A percentile compares a stretch with the other conserved stretches of the same genome.
These are phyloP conservation scores for Cyrtonyx montezumae DNA, from an alignment of 2,113 vertebrate genomes.

Conservation along the genomic window DNA sequence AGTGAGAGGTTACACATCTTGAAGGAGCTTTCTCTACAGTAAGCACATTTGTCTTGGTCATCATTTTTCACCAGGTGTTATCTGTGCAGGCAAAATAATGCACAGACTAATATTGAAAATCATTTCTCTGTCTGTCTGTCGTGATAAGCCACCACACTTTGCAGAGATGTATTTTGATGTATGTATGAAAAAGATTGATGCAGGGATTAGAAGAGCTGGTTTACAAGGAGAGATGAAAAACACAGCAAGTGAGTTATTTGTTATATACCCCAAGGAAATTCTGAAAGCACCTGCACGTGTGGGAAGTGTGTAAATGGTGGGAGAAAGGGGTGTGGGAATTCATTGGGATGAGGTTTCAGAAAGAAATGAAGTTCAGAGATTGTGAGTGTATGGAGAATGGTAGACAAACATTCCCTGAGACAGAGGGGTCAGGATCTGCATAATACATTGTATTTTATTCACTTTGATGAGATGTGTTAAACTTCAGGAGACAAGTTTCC, in stretches of 20 bases:
- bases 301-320: background rate
- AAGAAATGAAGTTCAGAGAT: background rate
- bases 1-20: background rate
- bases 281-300: background rate
- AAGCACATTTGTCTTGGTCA: background rate
- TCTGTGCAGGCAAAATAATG: background rate
- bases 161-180: background rate
- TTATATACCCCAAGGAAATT: background rate
- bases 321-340: background rate
- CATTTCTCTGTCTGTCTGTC: background rate
- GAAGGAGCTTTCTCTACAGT: background rate
- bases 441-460: background rate
- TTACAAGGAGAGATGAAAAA: constrained; percentile 9
- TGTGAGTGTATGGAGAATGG: background rate
- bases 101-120: background rate
- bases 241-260: background rate
- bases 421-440: background rate
- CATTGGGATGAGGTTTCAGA: background rate
- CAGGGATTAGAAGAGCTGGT: background rate
- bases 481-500: background rate
- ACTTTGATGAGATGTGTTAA: background rate
- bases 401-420: background rate
- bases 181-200: background rate
- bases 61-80: constrained; percentile 24
- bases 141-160: background rate